Base-by-base conservation (phyloP, 2,888 invertebrate species). In the Drosophila basisetae region DNA sequence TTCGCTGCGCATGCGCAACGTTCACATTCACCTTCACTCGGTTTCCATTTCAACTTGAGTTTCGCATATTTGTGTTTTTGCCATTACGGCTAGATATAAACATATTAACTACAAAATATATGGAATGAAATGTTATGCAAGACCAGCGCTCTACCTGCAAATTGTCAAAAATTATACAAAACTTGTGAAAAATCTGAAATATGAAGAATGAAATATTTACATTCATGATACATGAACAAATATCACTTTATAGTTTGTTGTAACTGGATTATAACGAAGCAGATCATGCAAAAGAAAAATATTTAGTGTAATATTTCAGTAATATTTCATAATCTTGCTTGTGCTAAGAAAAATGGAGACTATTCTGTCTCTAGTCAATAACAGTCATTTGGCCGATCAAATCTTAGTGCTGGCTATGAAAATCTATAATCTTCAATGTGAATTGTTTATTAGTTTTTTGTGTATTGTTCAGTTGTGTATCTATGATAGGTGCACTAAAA, bases 11-110 rank as follows among this genome's bases (percentile, higher is more conserved):
- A 76, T 76, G 88, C 88, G 83, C 83, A 67, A 66, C 67, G 33
- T 60, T 76, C 52, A 59, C 84, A 78, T 84, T 87, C 73, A 79
- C 88, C 88, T 83, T 83, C 88, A 79, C 59, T 84, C 65, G 33
- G 50, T 35, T 61, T 56, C 43, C 53, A 28, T 56, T 64, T 59
- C n/a, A 50, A 41, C 41, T 43, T 31, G 50, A 56, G 49, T 56
- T 63, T 66, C 49, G 68, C 74, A 68, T 54, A 81, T 77, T 82
- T 81, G 52, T 64, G 58, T 49, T 81, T 41, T 41, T 59, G 31
- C 56, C 60, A 50, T 39, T 25, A 22, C 52, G 68, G 43, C 11
- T 39, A 30, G 55, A 68, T 30, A 31, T 10, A 37, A 25, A 47
- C 1, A 16, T 37, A 18, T 18, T 10, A 55, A 5, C 54, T 9